These are phyloP conservation scores for Nothocercus julius DNA, from an alignment of 2,113 vertebrate genomes.

Conservation along the genomic window DNA sequence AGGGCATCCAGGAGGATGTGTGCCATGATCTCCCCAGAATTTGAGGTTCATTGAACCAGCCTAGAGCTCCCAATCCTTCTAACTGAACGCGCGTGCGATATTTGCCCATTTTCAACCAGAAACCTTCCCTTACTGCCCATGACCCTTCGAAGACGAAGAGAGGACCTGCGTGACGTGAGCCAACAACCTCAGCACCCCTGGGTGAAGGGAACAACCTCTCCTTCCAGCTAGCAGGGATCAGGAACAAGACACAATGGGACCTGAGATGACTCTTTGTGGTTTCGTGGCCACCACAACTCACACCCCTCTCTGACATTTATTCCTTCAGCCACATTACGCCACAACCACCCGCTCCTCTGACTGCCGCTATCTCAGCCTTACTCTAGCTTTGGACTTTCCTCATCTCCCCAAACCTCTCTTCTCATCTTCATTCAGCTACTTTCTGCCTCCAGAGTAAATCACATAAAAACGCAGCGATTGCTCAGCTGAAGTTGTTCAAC, in stretches of 20 bases:
- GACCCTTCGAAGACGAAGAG: not conserved
- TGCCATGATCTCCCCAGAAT: not conserved
- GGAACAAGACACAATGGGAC: not conserved
- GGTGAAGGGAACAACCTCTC: not conserved
- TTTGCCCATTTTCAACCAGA: not conserved
- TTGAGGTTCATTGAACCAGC: not conserved
- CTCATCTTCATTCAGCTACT: rapidly evolving
- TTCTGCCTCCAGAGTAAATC: not conserved
- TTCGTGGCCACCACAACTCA: not conserved
- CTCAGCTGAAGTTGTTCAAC: not conserved
- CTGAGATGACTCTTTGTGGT: not conserved
- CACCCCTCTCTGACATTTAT: not conserved
- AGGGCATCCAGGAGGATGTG: not conserved
- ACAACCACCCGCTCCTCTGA: not conserved
- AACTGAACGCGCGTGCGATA: rapidly evolving
- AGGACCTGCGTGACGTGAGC: not conserved
- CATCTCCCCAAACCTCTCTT: rapidly evolving
- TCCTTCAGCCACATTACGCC: not conserved
- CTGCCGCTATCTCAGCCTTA: not conserved
- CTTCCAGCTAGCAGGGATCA: not conserved
- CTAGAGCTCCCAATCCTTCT: not conserved
- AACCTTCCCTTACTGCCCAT: not conserved
- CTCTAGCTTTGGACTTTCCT: not conserved
- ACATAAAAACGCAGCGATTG: not conserved
- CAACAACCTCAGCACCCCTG: not conserved